Evolutionary conservation across 2,797 vertebrate genomes (phyloP).

Genomic region (Corythornis leucogaster): DNA sequence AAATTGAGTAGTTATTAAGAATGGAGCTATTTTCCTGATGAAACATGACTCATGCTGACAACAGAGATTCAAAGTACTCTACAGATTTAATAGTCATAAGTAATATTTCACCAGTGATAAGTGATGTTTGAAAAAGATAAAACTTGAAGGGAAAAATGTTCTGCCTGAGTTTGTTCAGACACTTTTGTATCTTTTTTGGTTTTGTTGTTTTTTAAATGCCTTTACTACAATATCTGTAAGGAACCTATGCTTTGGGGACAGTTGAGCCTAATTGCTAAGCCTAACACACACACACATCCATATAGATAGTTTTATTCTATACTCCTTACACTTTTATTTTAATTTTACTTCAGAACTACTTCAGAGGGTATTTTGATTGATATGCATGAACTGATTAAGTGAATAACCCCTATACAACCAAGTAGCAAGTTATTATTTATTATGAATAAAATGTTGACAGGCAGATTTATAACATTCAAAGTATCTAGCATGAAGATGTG

Average conservation of each 20-base stretch:
- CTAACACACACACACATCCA: fast-evolving
- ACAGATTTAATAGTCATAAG: conserved; percentile 42
- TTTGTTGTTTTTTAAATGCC: neutral
- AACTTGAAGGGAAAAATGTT: conserved; percentile 5
- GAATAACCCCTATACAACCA: neutral
- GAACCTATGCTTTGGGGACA: neutral
- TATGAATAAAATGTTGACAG: neutral
- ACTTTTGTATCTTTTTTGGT: neutral
- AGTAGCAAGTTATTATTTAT: neutral
- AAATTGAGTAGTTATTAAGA: conserved; percentile 37
- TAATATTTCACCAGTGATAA: conserved; percentile 49
- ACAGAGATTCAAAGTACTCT: conserved; percentile 23
- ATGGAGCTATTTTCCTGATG: conserved; percentile 36
- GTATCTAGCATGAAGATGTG: neutral
- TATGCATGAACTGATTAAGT: neutral
- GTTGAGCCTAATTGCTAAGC: neutral
- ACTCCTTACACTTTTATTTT: neutral
- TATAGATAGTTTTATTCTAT: neutral
- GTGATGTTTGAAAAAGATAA: conserved; percentile 5
- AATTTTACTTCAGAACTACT: neutral
- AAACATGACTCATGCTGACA: conserved; percentile 46
- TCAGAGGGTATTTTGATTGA: neutral
- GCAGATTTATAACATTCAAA: neutral
- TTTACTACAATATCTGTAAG: neutral
- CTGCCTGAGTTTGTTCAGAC: neutral